Evolutionary conservation across 1,140 invertebrate species (phyloP).

Genomic region (Centruroides sculpturatus): DNA sequence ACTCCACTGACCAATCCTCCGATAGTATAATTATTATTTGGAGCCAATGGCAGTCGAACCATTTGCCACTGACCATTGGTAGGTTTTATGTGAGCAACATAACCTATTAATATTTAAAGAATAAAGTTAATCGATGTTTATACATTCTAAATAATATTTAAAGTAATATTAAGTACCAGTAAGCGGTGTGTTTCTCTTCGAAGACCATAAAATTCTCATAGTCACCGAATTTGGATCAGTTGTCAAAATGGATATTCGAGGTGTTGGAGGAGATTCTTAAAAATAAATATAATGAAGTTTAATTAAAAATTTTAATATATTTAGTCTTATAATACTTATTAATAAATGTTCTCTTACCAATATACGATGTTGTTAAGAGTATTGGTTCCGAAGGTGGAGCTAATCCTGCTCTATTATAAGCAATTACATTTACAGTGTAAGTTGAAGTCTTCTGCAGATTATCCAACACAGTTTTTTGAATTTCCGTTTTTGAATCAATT

Average conservation of each 20-base stretch:
- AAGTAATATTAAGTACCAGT: background rate
- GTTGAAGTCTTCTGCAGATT: constrained; percentile 35
- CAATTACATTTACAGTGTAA: constrained; percentile 84
- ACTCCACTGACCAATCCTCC: constrained; percentile 6
- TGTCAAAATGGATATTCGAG: no score
- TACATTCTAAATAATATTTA: background rate
- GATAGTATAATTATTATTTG: constrained; percentile 3
- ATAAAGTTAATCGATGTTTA: no score
- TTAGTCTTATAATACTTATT: background rate
- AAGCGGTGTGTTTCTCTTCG: no score
- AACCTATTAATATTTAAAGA: background rate
- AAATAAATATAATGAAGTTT: background rate
- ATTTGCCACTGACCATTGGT: constrained; percentile 8
- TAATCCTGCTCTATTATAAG: constrained; percentile 82
- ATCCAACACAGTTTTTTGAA: no score
- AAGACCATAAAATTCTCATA: no score
- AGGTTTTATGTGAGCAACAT: constrained; percentile 8
- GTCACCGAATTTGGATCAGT: background rate
- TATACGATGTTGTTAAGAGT: constrained; percentile 77
- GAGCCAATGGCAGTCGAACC: constrained; percentile 1
- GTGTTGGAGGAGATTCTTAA: background rate
- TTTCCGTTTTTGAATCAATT: no score
- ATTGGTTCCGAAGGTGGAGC: constrained; percentile 76
- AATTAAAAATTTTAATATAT: background rate
- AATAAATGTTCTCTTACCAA: constrained; percentile 23